Evolutionary conservation across 92 coral and sea anemone species (phyloP).

Genomic region (Palythoa grandiflora): DNA sequence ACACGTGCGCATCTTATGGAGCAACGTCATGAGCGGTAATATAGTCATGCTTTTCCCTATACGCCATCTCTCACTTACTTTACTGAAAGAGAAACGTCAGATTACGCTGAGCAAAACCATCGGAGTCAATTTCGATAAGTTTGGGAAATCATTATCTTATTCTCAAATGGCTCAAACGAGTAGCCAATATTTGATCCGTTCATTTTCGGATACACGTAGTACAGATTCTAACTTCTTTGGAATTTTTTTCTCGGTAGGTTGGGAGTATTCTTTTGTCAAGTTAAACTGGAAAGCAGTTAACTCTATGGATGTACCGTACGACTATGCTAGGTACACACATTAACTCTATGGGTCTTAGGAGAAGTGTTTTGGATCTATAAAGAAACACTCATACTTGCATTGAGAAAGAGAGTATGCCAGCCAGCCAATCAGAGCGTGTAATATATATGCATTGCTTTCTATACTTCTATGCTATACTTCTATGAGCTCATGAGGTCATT

Average conservation of each 20-base stretch:
- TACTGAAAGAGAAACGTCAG: neutral
- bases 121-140: no score
- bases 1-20: slow-evolving; percentile 84
- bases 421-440: no score
- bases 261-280: slow-evolving; percentile 86
- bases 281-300: slow-evolving; percentile 78
- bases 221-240: neutral
- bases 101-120: no score
- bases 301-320: slow-evolving; percentile 84
- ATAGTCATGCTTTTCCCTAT: neutral
- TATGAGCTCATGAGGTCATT: no score
- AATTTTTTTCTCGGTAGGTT: slow-evolving; percentile 61
- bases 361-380: no score
- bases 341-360: no score
- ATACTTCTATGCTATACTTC: no score
- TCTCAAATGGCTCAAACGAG: no score
- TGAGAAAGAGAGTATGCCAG: no score
- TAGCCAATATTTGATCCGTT: neutral
- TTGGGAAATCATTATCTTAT: no score
- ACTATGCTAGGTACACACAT: slow-evolving; percentile 62
- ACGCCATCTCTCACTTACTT: neutral
- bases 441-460: no score
- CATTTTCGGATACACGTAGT: neutral
- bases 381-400: no score
- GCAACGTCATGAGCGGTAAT: slow-evolving; percentile 75